Evolutionary conservation across 2,888 invertebrate species (phyloP), one percentile per base, ranked within the genome.

Genomic region (Brachypterus glaber): DNA sequence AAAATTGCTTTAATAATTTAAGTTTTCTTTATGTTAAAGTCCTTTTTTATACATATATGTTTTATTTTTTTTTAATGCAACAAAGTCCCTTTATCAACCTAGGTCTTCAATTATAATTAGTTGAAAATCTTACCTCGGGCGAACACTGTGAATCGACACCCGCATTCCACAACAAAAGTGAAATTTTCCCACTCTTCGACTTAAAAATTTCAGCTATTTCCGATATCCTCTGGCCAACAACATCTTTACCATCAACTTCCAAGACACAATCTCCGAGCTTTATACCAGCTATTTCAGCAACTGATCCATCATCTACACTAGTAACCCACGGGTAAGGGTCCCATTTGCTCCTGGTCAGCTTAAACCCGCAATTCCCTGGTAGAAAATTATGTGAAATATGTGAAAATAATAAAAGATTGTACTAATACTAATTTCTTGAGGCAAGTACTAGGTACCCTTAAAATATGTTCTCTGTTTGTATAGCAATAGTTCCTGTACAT

Each of bases 291-390:
- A 57, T 41, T 37, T 76, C 73, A 1, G 84, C 83, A 37, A 77
- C 67, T 2, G 79, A 76, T 4, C 68, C 72, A 0, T 59, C 54
- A 13, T 77, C 77, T 14, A 84, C 79, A 36, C 74, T 76, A 39
- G 74, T 75, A 45, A 82, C 78, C 84, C 85, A 85, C 14, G 85
- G 84, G 63, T 85, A 85, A 0, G 84, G 84, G 62, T 85, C 85
- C 83, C 83, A 85, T 41, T 82, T 74, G 4, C 79, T 80, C 48
- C 82, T 72, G 0, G 82, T 81, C 25, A 85, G 66, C 43, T 83
- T 72, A 59, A 85, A 84, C 0, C 85, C 85, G 27, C 79, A 74
- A 2, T 74, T 73, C 37, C 72, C 72, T 2, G 73, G 45, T 25
- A 34, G 71, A 34, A n/a, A n/a, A n/a, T n/a, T n/a, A n/a, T n/a